Percentiles rank a stretch among this genome's conserved stretches.
Conservation (phyloP, 2,113 vertebrate genomes). For the Deroptyus accipitrinus region DNA sequence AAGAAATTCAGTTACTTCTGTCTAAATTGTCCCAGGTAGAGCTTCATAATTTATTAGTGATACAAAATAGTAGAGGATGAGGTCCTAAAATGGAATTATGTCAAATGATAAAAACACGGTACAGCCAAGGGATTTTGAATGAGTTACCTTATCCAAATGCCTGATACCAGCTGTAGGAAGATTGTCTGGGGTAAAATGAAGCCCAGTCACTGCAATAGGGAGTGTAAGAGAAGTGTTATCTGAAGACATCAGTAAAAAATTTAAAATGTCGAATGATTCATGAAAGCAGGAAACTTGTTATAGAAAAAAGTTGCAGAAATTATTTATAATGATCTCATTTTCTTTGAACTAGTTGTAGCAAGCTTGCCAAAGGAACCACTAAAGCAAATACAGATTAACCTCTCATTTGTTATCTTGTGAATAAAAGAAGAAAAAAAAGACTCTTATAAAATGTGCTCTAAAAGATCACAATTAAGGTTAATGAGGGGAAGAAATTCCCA, state of each 20-base stretch:
- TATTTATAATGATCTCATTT: background rate
- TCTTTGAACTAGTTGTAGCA: background rate
- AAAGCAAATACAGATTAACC: background rate
- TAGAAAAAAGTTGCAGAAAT: background rate
- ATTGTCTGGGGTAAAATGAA: background rate
- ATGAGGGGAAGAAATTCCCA: background rate
- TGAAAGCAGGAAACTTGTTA: background rate
- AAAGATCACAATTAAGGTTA: background rate
- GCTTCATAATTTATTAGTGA: background rate
- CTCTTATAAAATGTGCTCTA: background rate
- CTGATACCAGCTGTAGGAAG: background rate
- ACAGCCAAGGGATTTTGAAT: background rate
- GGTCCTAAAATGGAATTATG: background rate
- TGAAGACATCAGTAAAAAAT: background rate
- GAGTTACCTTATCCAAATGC: background rate
- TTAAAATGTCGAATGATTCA: background rate
- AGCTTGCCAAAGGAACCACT: background rate
- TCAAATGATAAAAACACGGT: background rate
- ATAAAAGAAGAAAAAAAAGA: background rate
- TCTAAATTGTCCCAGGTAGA: background rate
- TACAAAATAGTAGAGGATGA: background rate
- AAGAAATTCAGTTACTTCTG: background rate
- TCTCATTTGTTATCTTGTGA: background rate
- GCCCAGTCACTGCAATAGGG: background rate
- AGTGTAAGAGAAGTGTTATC: background rate